Conservation (phyloP, 2,888 invertebrate genomes). For the Gastrophysa polygoni region DNA sequence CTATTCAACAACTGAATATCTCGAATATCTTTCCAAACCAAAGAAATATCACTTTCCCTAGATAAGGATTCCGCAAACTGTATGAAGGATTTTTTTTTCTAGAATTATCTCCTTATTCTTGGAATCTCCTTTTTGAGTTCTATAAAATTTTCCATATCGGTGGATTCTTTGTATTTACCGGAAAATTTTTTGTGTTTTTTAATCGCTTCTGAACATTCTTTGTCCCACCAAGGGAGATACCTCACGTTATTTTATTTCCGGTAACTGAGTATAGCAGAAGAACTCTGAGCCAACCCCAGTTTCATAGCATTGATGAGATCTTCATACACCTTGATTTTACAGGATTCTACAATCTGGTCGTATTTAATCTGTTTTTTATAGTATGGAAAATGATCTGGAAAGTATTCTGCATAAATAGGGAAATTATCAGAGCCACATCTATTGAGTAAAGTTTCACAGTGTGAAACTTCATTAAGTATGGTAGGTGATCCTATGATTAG, state of each 20-base stretch:
- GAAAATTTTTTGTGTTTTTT: background rate
- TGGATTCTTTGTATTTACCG: background rate
- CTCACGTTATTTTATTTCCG: background rate
- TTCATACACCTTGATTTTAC: background rate
- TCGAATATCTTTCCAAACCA: background rate
- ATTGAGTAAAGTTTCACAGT: background rate
- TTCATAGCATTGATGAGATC: background rate
- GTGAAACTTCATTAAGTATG: background rate
- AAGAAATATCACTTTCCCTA: background rate
- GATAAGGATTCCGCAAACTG: background rate
- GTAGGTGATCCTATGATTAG: background rate
- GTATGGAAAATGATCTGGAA: too few relatives aligned
- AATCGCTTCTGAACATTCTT: background rate
- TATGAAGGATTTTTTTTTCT: constrained; percentile 1
- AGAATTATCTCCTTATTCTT: background rate
- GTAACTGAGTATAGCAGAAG: background rate
- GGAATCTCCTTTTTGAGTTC: background rate
- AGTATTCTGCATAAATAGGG: background rate
- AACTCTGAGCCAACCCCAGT: background rate
- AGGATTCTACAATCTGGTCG: background rate
- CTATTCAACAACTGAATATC: background rate
- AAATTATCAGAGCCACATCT: background rate
- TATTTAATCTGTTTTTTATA: background rate
- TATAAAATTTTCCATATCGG: background rate
- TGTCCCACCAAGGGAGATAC: constrained; percentile 1